phyloP scores from a whole-genome alignment of 2,113 vertebrate species.

The Paradisaea rubra region DNA sequence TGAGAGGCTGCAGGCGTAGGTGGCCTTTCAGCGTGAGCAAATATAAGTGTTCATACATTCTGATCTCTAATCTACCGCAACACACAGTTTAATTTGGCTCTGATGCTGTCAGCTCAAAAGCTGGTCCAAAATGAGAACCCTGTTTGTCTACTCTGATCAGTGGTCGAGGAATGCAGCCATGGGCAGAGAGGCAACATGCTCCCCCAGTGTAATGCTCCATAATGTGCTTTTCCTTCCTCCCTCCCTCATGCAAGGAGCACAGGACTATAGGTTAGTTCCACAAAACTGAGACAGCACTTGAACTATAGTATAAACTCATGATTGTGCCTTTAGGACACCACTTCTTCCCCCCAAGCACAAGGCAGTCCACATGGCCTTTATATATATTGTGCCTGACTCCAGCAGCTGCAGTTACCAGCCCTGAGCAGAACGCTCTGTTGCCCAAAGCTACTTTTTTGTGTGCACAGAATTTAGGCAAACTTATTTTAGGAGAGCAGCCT shows the following conservation, averaged over 20 bases:
- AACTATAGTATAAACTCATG: not conserved
- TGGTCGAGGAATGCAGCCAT: accelerated
- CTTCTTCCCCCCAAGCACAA: not conserved
- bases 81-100: not conserved
- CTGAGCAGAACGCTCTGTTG: not conserved
- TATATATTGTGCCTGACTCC: accelerated
- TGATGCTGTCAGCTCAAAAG: not conserved
- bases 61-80: not conserved
- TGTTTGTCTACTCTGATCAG: accelerated
- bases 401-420: not conserved
- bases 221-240: not conserved
- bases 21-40: not conserved
- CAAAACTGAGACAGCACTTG: not conserved
- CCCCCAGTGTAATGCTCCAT: accelerated
- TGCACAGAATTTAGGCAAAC: not conserved
- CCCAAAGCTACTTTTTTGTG: not conserved
- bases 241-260: accelerated
- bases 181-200: not conserved
- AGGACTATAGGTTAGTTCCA: no score
- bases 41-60: not conserved
- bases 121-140: not conserved
- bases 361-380: accelerated
- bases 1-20: not conserved
- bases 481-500: not conserved
- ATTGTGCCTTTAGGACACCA: not conserved